Evolutionary conservation across 2,113 vertebrate genomes (phyloP).

Genomic region (Coregonus clupeaformis): DNA sequence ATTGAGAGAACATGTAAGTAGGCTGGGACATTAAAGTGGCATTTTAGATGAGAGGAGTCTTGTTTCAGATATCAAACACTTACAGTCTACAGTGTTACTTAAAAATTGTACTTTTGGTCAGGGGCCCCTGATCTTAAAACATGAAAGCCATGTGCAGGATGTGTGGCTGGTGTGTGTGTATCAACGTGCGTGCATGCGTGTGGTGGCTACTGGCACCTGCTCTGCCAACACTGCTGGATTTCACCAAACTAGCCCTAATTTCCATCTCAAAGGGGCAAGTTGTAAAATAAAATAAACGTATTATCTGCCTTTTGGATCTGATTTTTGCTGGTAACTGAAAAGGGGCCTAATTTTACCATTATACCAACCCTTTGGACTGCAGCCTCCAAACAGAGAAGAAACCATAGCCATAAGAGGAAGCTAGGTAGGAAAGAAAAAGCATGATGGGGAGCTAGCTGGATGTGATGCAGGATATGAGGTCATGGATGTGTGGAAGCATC

Average conservation of each 20-base stretch:
- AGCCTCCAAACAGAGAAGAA: neutral
- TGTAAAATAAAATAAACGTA: conserved; percentile 19
- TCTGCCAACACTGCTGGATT: neutral
- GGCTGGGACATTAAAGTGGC: neutral
- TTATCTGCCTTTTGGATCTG: conserved; percentile 17
- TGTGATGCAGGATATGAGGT: neutral
- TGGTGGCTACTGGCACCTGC: conserved; percentile 31
- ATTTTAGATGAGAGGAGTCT: neutral
- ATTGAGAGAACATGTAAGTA: neutral
- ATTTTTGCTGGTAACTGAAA: too few species aligned
- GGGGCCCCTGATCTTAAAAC: neutral
- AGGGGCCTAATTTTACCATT: neutral
- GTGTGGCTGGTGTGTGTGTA: neutral
- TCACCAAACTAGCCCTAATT: conserved; percentile 22
- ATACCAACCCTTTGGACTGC: neutral
- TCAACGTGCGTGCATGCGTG: too few species aligned
- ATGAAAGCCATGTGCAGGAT: neutral
- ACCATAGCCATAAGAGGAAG: too few species aligned
- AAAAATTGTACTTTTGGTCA: neutral
- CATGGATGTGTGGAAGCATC: conserved; percentile 1
- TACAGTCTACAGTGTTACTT: conserved; percentile 6
- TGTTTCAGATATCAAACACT: conserved; percentile 3
- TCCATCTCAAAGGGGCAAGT: conserved; percentile 7
- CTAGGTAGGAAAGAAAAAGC: too few species aligned
- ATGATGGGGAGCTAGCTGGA: neutral